phyloP scores from a whole-genome alignment of 2,888 invertebrate species.

The Yponomeuta cagnagella region DNA sequence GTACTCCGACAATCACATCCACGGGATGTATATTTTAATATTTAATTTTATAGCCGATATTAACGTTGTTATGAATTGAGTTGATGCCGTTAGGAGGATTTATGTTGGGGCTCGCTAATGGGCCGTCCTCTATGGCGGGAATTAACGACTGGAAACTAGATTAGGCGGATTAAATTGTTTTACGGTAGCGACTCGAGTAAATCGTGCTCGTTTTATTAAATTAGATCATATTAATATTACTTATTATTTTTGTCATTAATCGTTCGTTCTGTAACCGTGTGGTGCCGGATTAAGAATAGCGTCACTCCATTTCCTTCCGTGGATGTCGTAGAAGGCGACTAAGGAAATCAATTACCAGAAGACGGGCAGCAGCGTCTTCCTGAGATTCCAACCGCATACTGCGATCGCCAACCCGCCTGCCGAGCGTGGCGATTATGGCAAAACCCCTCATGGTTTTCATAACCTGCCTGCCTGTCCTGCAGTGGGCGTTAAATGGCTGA shows the following conservation, averaged over 20 bases:
- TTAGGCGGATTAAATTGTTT: conserved; percentile 30
- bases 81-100: conserved; percentile 55
- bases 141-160: conserved; percentile 27
- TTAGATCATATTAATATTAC: neutral
- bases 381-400: no score
- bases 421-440: no score
- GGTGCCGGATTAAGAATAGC: no score
- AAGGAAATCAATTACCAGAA: no score
- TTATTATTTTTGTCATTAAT: neutral
- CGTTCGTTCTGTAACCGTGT: no score
- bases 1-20: conserved; percentile 28
- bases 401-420: no score
- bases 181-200: neutral
- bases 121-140: conserved; percentile 29
- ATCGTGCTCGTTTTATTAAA: neutral
- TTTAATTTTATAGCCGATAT: conserved; percentile 67
- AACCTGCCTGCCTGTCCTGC: no score
- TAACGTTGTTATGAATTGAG: conserved; percentile 64
- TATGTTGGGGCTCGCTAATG: conserved; percentile 58
- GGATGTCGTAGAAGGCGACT: no score
- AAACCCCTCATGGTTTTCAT: no score
- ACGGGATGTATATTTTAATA: conserved; percentile 56
- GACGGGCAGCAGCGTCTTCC: no score
- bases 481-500: no score
- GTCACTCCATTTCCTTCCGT: no score